A percentile compares a stretch with the other conserved stretches of the same genome.
Conservation (phyloP, 2,797 vertebrate genomes). For the Galagoides demidoff region DNA sequence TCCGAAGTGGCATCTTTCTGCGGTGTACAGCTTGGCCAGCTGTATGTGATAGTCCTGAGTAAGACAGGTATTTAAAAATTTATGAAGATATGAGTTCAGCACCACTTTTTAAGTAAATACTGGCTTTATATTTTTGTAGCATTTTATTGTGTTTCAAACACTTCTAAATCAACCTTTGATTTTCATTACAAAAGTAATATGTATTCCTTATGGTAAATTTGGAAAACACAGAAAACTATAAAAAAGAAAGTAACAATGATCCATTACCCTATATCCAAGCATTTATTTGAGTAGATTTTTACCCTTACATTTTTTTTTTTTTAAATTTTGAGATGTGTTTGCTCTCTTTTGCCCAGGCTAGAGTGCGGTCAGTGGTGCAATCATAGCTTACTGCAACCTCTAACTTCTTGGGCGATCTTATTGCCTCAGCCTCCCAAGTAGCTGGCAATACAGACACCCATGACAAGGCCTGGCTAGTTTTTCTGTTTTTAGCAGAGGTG, state of each 20-base stretch:
- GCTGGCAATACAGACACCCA: not conserved
- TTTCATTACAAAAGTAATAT: not conserved
- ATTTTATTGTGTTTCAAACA: not conserved
- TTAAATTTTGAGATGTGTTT: not conserved
- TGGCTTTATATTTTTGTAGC: not conserved
- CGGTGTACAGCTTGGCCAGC: not conserved
- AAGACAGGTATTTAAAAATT: not conserved
- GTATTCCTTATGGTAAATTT: not conserved
- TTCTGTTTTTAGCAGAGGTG: not conserved
- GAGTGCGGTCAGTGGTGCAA: not conserved
- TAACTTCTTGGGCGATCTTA: not conserved
- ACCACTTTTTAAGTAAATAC: not conserved
- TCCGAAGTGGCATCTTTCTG: not conserved
- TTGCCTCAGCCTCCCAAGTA: not conserved
- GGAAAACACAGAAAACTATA: not conserved
- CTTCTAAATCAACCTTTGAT: not conserved
- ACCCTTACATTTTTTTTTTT: not conserved
- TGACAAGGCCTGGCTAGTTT: not conserved
- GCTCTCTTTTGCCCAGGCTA: not conserved
- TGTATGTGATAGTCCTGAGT: not conserved
- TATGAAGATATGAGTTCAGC: not conserved
- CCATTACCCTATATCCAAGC: not conserved
- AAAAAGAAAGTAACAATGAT: not conserved
- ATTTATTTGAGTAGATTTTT: not conserved
- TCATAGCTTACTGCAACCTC: not conserved